Percentiles rank a stretch among this genome's conserved stretches.
Evolutionary conservation across 2,113 vertebrate species (phyloP).

Genomic region (Bettongia penicillata): DNA sequence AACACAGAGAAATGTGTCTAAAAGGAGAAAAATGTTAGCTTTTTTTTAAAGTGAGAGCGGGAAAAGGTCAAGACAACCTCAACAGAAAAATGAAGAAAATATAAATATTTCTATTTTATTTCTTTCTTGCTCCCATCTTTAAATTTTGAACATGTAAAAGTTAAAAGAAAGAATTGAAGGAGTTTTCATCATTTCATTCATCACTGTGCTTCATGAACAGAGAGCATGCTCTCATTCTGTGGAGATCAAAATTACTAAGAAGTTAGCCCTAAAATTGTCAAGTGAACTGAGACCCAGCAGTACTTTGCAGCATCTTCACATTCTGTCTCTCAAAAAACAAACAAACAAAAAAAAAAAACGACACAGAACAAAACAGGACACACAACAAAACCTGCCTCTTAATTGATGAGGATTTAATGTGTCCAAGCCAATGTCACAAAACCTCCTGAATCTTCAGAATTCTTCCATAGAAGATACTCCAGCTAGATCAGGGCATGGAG

Average conservation of each 20-base stretch:
- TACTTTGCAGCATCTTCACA: constrained; percentile 69
- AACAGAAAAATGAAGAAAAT: constrained; percentile 30
- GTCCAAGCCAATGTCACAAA: constrained; percentile 9
- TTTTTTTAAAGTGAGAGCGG: not conserved
- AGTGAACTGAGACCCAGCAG: constrained; percentile 62
- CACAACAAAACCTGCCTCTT: constrained; percentile 15
- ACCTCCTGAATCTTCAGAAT: constrained; percentile 51
- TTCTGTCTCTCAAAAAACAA: constrained; percentile 4
- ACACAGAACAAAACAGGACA: constrained; percentile 3
- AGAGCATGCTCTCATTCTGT: constrained; percentile 33
- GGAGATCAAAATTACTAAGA: constrained; percentile 74
- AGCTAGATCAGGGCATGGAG: constrained; percentile 30
- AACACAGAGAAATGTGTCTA: constrained; percentile 89
- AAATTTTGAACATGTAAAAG: constrained; percentile 58
- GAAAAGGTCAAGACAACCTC: constrained; percentile 23
- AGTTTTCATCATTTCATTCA: constrained; percentile 58
- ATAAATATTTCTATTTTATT: constrained; percentile 67
- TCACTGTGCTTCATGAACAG: constrained; percentile 61
- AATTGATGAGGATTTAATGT: constrained; percentile 68
- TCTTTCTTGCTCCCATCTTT: constrained; percentile 64
- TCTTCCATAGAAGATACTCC: constrained; percentile 36
- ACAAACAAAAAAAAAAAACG: not conserved
- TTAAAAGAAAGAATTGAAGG: constrained; percentile 67
- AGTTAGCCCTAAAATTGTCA: constrained; percentile 71
- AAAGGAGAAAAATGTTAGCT: constrained; percentile 54